Conservation (phyloP, 2,113 vertebrate genomes). For the Artemisiospiza belli region DNA sequence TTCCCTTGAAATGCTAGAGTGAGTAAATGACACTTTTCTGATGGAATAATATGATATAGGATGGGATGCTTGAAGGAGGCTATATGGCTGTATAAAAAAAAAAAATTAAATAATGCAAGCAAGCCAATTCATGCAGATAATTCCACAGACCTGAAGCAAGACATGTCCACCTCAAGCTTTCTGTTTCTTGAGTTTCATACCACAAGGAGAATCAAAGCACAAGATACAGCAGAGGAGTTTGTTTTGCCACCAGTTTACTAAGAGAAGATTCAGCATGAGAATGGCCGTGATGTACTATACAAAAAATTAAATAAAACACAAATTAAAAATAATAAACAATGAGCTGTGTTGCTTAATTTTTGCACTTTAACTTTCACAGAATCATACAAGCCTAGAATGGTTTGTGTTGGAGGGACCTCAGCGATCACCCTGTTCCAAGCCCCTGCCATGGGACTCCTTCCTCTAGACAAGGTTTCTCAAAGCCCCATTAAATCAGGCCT, state of each 20-base stretch:
- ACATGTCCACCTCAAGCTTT: background rate
- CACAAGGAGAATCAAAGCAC: background rate
- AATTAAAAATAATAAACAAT: background rate
- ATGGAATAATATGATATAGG: background rate
- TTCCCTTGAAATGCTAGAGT: background rate
- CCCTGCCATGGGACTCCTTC: background rate
- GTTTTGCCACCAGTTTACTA: background rate
- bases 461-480: background rate
- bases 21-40: background rate
- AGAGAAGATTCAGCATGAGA: background rate
- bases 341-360: background rate
- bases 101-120: background rate
- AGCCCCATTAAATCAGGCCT: background rate
- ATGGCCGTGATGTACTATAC: background rate
- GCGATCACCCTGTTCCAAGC: background rate
- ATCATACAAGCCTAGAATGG: background rate
- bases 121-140: background rate
- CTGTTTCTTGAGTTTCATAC: background rate
- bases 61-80: background rate
- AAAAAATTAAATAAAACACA: background rate
- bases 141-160: background rate
- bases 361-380: background rate
- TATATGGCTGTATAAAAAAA: background rate
- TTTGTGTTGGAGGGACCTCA: background rate
- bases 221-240: background rate